phyloP scores from a whole-genome alignment of 2,797 vertebrate genomes.

The Diceros bicornis region DNA sequence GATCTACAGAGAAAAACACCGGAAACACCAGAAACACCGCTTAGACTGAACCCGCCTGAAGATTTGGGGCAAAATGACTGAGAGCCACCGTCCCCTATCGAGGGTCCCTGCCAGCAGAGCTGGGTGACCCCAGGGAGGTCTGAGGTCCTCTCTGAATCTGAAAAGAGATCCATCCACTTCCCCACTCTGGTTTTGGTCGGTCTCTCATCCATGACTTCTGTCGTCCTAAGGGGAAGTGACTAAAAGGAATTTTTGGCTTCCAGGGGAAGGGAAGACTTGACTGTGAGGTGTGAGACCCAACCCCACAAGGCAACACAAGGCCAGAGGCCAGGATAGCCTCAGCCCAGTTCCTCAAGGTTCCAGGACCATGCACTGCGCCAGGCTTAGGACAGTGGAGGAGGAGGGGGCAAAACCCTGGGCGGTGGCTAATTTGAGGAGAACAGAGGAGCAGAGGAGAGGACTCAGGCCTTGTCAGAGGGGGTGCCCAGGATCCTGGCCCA shows the following conservation, averaged over 20 bases:
- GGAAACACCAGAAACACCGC: background rate
- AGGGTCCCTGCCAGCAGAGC: background rate
- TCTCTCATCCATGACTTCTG: slow-evolving; percentile 35
- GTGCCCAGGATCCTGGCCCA: background rate
- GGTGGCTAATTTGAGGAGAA: background rate
- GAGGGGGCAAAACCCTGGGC: background rate
- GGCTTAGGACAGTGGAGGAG: background rate
- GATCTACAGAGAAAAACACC: background rate
- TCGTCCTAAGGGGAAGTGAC: slow-evolving; percentile 39
- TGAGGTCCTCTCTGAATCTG: background rate
- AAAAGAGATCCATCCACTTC: background rate
- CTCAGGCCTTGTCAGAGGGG: background rate
- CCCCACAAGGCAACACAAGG: background rate
- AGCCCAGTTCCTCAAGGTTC: background rate
- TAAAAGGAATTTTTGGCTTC: slow-evolving; percentile 47
- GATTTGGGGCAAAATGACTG: slow-evolving; percentile 3
- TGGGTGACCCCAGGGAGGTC: background rate
- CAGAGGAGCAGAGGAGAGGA: background rate
- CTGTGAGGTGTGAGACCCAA: background rate
- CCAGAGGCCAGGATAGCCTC: background rate
- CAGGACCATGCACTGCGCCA: background rate
- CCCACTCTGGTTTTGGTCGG: background rate
- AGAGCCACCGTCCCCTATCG: background rate
- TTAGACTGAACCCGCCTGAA: background rate
- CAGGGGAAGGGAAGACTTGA: background rate